These are phyloP conservation scores for Craseonycteris thonglongyai DNA, from an alignment of 2,113 vertebrate genomes.

Conservation along the genomic window DNA sequence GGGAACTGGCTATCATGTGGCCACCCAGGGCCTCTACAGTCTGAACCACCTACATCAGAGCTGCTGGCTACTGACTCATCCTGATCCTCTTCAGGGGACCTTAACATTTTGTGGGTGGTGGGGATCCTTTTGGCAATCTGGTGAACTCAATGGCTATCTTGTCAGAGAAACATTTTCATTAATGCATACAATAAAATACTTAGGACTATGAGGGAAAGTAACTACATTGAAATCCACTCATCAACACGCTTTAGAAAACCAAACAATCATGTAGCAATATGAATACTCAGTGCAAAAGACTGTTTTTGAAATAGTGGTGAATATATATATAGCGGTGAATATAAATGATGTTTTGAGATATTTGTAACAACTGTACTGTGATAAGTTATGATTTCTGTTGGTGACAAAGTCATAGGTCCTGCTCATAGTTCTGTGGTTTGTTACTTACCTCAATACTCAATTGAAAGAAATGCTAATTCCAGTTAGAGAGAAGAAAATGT, in stretches of 20 bases:
- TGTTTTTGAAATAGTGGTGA: constrained; percentile 14
- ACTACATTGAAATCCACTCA: background rate
- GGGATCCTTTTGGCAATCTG: background rate
- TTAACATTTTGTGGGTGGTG: background rate
- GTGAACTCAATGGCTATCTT: background rate
- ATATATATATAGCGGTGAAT: background rate
- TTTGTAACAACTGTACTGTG: background rate
- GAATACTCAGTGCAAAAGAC: background rate
- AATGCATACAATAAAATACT: background rate
- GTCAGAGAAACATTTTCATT: background rate
- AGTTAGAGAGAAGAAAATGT: background rate
- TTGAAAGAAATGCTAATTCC: constrained; percentile 8
- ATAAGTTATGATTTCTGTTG: background rate
- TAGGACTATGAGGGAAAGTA: background rate
- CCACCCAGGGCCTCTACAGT: background rate
- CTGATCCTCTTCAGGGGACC: background rate
- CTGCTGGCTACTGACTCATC: background rate
- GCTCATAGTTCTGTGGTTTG: background rate
- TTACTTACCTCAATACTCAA: background rate
- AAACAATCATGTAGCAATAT: background rate
- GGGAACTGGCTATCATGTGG: background rate
- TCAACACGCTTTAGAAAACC: background rate
- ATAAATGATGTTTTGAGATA: background rate
- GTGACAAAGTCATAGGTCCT: background rate
- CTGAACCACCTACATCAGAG: background rate